Percentiles rank a stretch among this genome's conserved stretches.
Conservation (phyloP, 2,113 vertebrate species). For the Numida meleagris region DNA sequence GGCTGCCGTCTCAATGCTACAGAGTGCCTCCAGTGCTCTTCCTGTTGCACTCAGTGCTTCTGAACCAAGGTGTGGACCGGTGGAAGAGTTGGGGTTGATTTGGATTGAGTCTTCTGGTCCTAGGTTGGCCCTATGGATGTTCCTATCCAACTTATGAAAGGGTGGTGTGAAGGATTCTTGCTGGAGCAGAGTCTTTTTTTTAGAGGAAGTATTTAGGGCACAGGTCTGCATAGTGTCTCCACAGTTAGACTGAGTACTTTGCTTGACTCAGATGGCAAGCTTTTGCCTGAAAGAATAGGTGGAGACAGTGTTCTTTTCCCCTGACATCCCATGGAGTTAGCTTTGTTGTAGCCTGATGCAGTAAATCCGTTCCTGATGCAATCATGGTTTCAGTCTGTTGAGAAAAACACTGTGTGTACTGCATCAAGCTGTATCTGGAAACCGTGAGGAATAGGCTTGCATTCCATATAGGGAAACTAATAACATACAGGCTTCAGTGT, state of each 20-base stretch:
- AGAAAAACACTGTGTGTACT: background rate
- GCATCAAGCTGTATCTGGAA: background rate
- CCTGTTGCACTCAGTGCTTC: background rate
- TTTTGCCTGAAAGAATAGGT: background rate
- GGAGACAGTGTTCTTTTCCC: background rate
- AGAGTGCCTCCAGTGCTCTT: background rate
- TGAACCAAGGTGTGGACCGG: background rate
- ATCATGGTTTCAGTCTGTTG: background rate
- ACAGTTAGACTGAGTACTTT: background rate
- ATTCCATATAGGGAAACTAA: background rate
- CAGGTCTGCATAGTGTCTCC: background rate
- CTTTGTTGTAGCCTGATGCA: background rate
- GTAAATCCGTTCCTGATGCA: background rate
- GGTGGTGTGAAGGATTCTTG: fast-evolving
- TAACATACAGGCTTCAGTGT: background rate
- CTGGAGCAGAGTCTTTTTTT: background rate
- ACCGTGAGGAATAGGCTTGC: background rate
- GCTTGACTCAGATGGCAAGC: background rate
- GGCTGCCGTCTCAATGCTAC: background rate
- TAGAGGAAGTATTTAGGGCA: background rate
- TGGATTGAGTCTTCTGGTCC: background rate
- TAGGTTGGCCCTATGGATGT: background rate
- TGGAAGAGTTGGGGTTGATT: background rate
- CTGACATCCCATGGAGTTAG: background rate
- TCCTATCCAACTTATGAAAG: background rate